Base-by-base conservation (phyloP, 1,140 invertebrate genomes). In the Drosophila leontia region DNA sequence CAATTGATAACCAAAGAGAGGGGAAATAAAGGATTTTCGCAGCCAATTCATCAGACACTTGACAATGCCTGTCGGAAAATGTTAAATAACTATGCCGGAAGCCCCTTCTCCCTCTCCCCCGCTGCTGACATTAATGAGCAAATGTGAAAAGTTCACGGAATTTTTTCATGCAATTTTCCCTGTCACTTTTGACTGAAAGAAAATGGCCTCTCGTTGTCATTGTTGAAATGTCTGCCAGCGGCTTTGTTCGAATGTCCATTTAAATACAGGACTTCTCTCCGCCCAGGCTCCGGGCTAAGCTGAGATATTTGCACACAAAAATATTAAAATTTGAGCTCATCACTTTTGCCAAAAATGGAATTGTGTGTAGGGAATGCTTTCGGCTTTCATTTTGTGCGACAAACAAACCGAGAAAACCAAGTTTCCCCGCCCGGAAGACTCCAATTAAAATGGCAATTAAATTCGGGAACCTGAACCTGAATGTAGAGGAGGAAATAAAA, bases 391-490 rank as follows among this genome's bases (percentile, higher is more conserved):
- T 67, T 37, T 12, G 19, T 39, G 26, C 26, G n/a, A 23, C 17
- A 45, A 53, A 39, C 13, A 37, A 57, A 50, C 19, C 13, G 26
- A 47, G 13, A 41, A 61, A 61, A 41, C 23, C 41, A 3, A 70
- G 41, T 57, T 59, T 42, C 5, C 42, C 32, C 37, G 44, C 68
- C 34, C 53, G 34, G 35, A 85, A 77, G 41, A 45, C 23, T 34
- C n/a, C 71, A 87, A 87, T 88, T 83, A 80, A 83, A 75, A 78
- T 41, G 70, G 59, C 78, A 80, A 88, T 88, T 88, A 75, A 80
- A 64, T 50, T 56, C 48, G n/a, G 23, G 19, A 53, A 59, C n/a
- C 29, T 32, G 19, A 26, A 51, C 26, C n/a, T 51, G 48, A 34
- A 17, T 9, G n/a, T n/a, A 15, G n/a, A 29, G 26, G 26, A n/a